Evolutionary conservation across 2,888 invertebrate genomes (phyloP).

Genomic region (Apodemia duryi): DNA sequence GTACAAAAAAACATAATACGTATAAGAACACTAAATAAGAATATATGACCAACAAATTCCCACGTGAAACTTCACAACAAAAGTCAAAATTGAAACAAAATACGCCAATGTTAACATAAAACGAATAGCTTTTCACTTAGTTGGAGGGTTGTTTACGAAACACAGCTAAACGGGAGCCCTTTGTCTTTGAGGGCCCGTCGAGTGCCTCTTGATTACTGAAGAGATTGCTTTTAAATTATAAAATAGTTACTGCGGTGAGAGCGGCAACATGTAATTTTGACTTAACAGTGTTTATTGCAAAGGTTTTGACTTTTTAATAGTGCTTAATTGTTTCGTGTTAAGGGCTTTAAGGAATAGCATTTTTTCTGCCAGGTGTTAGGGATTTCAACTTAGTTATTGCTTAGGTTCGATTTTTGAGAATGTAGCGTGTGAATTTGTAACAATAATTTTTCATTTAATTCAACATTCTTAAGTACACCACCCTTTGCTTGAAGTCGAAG

Average conservation of each 20-base stretch:
- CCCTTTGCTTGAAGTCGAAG: no score
- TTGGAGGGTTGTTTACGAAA: conserved; percentile 68
- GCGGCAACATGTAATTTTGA: conserved; percentile 35
- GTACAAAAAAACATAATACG: no score
- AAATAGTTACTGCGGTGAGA: conserved; percentile 36
- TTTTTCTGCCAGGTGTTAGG: conserved; percentile 7
- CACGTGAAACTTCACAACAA: conserved; percentile 43
- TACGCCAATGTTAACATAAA: conserved; percentile 42
- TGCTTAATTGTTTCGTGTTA: conserved; percentile 3
- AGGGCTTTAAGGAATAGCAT: neutral
- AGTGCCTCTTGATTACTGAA: conserved; percentile 49
- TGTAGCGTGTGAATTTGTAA: conserved; percentile 7
- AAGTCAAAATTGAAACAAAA: conserved; percentile 45
- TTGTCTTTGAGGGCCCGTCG: conserved; percentile 49
- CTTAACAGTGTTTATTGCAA: conserved; percentile 22
- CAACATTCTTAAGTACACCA: no score
- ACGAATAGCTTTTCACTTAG: conserved; percentile 44
- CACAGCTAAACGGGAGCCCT: conserved; percentile 55
- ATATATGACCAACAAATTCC: conserved; percentile 37
- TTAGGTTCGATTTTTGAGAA: neutral
- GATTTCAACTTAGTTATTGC: neutral
- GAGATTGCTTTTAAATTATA: conserved; percentile 35
- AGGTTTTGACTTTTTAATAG: conserved; percentile 10
- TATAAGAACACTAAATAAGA: neutral
- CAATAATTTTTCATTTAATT: no score